Conservation (phyloP, 2,113 vertebrate genomes). For the Siphamia tubifer region DNA sequence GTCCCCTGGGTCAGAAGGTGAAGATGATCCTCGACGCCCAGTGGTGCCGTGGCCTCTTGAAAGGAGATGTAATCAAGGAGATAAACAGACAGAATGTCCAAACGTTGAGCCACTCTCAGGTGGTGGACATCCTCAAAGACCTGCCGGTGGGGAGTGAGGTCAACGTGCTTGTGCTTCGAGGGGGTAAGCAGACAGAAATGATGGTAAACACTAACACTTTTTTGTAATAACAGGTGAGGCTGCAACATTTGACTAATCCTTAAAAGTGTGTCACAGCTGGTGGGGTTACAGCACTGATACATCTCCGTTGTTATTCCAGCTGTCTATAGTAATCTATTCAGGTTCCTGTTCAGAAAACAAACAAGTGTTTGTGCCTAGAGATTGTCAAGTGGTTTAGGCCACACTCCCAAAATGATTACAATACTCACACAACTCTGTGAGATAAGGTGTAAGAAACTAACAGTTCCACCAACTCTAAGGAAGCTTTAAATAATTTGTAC, state of each 20-base stretch:
- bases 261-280: constrained; percentile 14
- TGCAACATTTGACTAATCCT: constrained; percentile 1
- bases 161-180: constrained; percentile 90
- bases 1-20: constrained; percentile 94
- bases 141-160: constrained; percentile 93
- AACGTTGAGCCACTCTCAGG: constrained; percentile 91
- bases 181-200: constrained; percentile 81
- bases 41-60: constrained; percentile 95
- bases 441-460: neutral
- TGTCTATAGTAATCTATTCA: constrained; percentile 23
- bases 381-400: constrained; percentile 1
- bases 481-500: neutral
- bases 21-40: constrained; percentile 99
- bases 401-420: constrained; percentile 19
- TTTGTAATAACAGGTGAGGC: neutral
- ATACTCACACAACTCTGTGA: constrained; percentile 3
- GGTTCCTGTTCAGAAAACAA: constrained; percentile 23
- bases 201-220: neutral
- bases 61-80: constrained; percentile 96
- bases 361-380: constrained; percentile 6
- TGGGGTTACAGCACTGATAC: neutral
- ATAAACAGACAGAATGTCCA: constrained; percentile 96
- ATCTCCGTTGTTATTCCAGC: constrained; percentile 1
- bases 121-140: constrained; percentile 98
- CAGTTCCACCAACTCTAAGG: neutral